A percentile compares a stretch with the other conserved stretches of the same genome.
Conservation (phyloP, 2,888 invertebrate genomes). For the Agrenia bidenticulata region DNA sequence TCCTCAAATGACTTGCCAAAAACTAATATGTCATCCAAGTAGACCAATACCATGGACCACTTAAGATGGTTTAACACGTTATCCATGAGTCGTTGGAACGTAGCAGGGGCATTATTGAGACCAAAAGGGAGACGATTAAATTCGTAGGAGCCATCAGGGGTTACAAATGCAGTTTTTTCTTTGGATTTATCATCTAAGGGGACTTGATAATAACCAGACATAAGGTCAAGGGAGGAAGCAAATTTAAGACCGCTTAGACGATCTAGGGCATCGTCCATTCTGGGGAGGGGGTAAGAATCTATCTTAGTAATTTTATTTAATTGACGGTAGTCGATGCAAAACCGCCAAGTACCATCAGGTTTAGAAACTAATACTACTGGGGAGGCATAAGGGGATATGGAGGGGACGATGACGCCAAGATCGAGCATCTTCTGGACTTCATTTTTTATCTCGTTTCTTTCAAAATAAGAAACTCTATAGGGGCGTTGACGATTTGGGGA, state of each 20-base stretch:
- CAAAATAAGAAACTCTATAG: neutral
- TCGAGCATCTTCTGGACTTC: neutral
- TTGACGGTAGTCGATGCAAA: neutral
- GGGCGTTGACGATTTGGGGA: neutral
- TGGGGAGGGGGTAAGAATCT: constrained; percentile 10
- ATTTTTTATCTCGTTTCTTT: neutral
- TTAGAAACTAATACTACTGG: neutral
- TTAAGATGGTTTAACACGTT: constrained; percentile 5
- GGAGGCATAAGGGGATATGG: neutral
- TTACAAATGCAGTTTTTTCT: constrained; percentile 35
- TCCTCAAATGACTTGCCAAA: constrained; percentile 47
- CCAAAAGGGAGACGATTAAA: constrained; percentile 26
- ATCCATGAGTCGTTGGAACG: constrained; percentile 24
- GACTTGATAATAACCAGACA: constrained; percentile 26
- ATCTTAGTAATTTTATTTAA: neutral
- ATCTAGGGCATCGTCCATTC: constrained; percentile 31
- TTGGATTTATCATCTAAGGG: constrained; percentile 10
- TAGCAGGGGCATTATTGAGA: constrained; percentile 18
- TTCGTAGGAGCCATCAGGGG: constrained; percentile 30
- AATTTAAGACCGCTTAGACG: constrained; percentile 4
- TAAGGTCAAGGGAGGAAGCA: constrained; percentile 21
- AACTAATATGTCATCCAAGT: constrained; percentile 54
- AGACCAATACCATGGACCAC: constrained; percentile 25
- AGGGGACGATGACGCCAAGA: neutral
- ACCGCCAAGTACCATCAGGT: neutral